These are phyloP conservation scores for Drosophila cardini DNA, from an alignment of 1,140 invertebrate species.

Conservation along the genomic window DNA sequence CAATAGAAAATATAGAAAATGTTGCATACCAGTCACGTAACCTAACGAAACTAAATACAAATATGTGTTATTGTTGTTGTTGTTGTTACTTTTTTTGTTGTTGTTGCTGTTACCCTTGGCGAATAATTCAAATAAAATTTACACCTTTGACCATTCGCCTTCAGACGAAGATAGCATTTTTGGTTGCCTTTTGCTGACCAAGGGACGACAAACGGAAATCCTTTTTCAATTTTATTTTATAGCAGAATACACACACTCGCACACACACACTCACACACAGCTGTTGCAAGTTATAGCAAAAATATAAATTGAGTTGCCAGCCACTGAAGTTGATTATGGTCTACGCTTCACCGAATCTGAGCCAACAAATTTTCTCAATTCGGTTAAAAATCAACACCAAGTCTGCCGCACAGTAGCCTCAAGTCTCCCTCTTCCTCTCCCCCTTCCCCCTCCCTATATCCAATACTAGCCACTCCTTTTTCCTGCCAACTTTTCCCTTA, in stretches of 20 bases:
- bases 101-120: constrained; percentile 58
- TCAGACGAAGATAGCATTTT: constrained; percentile 47
- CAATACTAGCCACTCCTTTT: not conserved
- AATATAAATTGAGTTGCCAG: constrained; percentile 80
- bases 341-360: constrained; percentile 76
- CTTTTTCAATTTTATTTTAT: constrained; percentile 80
- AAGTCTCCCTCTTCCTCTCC: not conserved
- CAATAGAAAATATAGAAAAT: constrained; percentile 35
- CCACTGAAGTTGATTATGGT: constrained; percentile 82
- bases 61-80: constrained; percentile 21
- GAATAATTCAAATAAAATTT: constrained; percentile 82
- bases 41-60: constrained; percentile 53
- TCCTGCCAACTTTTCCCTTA: not conserved
- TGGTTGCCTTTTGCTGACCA: constrained; percentile 60
- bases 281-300: constrained; percentile 69
- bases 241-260: constrained; percentile 33
- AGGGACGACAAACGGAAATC: constrained; percentile 75
- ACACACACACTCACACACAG: constrained; percentile 39
- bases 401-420: constrained; percentile 12
- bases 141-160: constrained; percentile 59
- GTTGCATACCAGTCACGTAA: constrained; percentile 58
- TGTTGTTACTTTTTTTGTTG: constrained; percentile 19
- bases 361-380: constrained; percentile 81
- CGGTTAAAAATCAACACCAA: constrained; percentile 79
- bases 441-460: not conserved